Base-by-base conservation (phyloP, 2,797 vertebrate genomes). In the Microtus obscurus region DNA sequence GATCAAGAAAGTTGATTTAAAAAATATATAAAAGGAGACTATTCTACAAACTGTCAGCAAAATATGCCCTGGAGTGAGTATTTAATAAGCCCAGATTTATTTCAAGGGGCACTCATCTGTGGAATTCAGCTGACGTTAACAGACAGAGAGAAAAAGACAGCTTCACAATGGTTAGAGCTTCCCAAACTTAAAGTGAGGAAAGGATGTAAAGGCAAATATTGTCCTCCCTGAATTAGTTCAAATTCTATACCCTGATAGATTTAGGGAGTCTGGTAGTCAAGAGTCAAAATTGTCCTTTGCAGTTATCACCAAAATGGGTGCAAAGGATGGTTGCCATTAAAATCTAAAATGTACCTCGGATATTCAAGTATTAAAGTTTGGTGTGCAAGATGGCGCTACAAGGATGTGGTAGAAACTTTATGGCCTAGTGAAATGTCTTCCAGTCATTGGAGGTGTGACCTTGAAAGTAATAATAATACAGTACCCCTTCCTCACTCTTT, bases 1-100 rank as follows among this genome's bases (percentile, higher is more conserved):
- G 27, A 95, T 97, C 48, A 95, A 91, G 97, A 93, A 95, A 96
- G 73, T 89, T 91, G 19, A 74, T 93, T 86, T 88, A 40, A 93
- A 78, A 96, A 95, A 93, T 95, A 85, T 74, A 90, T 92, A 83
- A 94, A 95, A 96, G 67, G 87, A 89, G 51, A 96, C 43, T 83
- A 73, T 69, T 78, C 76, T 80, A 93, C 56, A 94, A 89, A 80
- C 25, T 53, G 8, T 87, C 81, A 81, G 77, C 51, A 93, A 81
- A 96, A 93, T 88, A 95, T 86, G 31, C 87, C 73, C 79, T 59
- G 53, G 51, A 78, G 53, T 90, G 53, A 90, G 74, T 77, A 90
- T 89, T 94, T 95, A 95, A 81, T 92, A 93, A 81, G 34, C 53
- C 40, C 17, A 83, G 65, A 93, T 29, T 88, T 77, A 91, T 93